Conservation (phyloP, 2,113 vertebrate species). For the Anser cygnoides region DNA sequence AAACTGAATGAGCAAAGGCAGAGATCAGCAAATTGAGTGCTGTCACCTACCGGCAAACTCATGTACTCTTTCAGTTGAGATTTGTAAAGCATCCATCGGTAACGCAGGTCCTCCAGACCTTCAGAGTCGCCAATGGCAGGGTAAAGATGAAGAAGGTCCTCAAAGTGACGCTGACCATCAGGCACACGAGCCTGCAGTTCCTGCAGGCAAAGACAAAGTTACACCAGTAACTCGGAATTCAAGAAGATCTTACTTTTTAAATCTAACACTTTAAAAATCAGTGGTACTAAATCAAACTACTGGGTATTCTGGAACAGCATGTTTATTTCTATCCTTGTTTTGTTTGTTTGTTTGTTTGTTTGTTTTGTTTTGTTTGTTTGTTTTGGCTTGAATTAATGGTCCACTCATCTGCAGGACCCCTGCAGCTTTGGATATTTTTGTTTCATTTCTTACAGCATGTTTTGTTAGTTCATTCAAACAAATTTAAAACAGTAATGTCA, state of each 20-base stretch:
- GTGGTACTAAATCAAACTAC: neutral
- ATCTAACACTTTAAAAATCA: neutral
- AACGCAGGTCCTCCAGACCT: constrained; percentile 85
- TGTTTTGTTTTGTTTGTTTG: no score
- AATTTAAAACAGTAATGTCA: neutral
- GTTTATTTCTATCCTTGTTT: neutral
- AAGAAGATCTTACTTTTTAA: neutral
- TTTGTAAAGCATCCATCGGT: constrained; percentile 94
- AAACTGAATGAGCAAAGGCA: neutral
- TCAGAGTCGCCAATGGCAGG: constrained; percentile 56
- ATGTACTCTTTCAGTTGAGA: constrained; percentile 83
- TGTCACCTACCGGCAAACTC: constrained; percentile 58
- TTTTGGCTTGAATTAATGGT: neutral
- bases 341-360: neutral
- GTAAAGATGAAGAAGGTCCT: constrained; percentile 70
- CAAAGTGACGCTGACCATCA: constrained; percentile 82
- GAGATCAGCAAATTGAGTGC: neutral
- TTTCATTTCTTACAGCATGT: neutral
- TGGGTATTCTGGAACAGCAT: neutral
- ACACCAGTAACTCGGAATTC: neutral
- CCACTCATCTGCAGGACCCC: neutral
- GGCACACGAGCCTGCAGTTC: constrained; percentile 76
- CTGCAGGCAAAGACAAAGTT: constrained; percentile 66
- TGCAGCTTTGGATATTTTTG: neutral
- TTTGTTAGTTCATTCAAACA: neutral